Evolutionary conservation across 2,888 invertebrate genomes (phyloP).

Genomic region (Lordiphosa andalusiaca): DNA sequence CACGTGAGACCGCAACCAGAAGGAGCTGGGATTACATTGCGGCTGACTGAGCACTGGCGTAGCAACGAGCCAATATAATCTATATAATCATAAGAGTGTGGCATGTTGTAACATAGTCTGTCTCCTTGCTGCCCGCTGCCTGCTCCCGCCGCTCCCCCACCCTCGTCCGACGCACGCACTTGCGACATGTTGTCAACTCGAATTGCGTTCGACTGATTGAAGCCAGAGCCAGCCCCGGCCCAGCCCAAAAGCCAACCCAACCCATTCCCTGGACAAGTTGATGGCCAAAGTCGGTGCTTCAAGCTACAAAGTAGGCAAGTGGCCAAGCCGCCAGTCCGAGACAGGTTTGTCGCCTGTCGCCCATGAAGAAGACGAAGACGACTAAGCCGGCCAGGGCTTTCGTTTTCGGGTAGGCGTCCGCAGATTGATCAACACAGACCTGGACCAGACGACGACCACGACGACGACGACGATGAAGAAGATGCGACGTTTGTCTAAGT

Average conservation of each 20-base stretch:
- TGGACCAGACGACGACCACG: constrained; percentile 5
- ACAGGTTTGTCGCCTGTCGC: constrained; percentile 52
- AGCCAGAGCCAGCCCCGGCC: constrained; percentile 36
- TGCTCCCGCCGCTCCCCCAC: constrained; percentile 7
- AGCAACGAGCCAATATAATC: constrained; percentile 57
- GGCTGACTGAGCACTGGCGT: constrained; percentile 33
- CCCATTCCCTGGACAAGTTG: constrained; percentile 6
- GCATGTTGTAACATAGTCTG: constrained; percentile 55
- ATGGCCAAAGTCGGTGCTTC: constrained; percentile 30
- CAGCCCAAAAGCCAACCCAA: constrained; percentile 11
- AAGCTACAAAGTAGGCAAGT: constrained; percentile 55
- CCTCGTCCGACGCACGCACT: constrained; percentile 52
- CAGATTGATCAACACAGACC: constrained; percentile 67
- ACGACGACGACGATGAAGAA: not conserved
- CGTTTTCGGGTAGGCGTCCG: constrained; percentile 64
- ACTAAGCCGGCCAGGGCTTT: constrained; percentile 15
- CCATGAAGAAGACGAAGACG: constrained; percentile 23
- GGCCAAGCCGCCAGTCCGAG: constrained; percentile 46
- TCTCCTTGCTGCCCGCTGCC: not conserved
- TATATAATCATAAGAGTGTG: constrained; percentile 69
- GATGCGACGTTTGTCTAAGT: constrained; percentile 54
- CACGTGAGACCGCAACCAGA: constrained; percentile 41
- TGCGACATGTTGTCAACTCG: constrained; percentile 79
- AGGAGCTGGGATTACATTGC: constrained; percentile 47
- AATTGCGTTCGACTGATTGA: constrained; percentile 78